phyloP scores from a whole-genome alignment of 2,797 vertebrate species.

The Sylvia borin region DNA sequence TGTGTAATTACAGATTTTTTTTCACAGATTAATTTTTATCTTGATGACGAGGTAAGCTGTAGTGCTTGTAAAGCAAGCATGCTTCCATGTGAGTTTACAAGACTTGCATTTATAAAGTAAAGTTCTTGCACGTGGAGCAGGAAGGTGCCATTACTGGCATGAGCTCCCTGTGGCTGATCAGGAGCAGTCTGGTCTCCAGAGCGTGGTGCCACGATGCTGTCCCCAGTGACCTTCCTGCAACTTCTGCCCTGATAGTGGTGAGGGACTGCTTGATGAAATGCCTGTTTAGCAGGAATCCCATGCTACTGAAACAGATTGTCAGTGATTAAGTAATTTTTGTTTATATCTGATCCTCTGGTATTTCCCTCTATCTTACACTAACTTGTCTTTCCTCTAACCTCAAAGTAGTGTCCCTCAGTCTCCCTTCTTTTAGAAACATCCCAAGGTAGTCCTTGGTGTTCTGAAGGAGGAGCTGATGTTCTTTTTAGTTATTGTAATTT shows the following conservation, averaged over 20 bases:
- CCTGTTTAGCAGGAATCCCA: background rate
- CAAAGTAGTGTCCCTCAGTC: background rate
- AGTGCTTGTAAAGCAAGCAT: too few species aligned
- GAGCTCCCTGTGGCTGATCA: background rate
- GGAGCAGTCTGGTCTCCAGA: background rate
- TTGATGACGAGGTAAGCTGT: background rate
- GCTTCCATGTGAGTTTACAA: background rate
- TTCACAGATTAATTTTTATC: background rate
- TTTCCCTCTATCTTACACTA: background rate
- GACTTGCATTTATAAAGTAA: background rate
- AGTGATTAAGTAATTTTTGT: background rate
- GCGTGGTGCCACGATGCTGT: background rate
- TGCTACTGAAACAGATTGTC: rapidly evolving
- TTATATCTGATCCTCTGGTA: background rate
- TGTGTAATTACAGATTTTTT: background rate
- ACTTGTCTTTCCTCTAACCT: background rate
- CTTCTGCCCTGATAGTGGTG: background rate
- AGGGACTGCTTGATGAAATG: background rate
- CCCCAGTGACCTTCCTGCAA: background rate
- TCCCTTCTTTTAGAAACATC: background rate
- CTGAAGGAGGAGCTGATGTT: background rate
- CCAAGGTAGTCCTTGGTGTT: background rate
- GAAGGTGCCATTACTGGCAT: background rate
- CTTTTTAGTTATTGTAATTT: background rate
- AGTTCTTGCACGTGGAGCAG: rapidly evolving